Evolutionary conservation across 2,113 vertebrate species (phyloP).

Genomic region (Pan paniscus): DNA sequence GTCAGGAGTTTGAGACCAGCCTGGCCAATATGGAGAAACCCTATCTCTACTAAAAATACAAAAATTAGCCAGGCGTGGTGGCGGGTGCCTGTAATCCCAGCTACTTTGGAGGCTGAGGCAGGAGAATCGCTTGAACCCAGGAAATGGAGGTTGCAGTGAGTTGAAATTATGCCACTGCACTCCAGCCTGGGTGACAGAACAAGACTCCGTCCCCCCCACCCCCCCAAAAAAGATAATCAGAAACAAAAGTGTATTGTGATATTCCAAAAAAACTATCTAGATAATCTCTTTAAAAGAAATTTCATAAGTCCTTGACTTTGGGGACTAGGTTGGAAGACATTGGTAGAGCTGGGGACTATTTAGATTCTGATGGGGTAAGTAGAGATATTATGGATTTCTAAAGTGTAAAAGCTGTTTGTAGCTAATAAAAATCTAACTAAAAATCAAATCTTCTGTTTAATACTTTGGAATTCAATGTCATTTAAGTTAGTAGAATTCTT

Average conservation of each 20-base stretch:
- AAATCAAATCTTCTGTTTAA: constrained; percentile 6
- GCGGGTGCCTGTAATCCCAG: too few relatives aligned
- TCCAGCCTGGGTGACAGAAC: too few relatives aligned
- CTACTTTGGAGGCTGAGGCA: too few relatives aligned
- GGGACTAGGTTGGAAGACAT: not conserved
- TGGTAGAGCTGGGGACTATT: not conserved
- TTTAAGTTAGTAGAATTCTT: not conserved
- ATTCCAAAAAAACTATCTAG: not conserved
- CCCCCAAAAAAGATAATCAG: too few relatives aligned
- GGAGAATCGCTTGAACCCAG: too few relatives aligned
- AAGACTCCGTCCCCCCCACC: too few relatives aligned
- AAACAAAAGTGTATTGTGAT: not conserved
- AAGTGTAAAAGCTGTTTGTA: not conserved
- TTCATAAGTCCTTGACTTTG: not conserved
- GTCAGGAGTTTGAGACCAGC: too few relatives aligned
- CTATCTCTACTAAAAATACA: too few relatives aligned
- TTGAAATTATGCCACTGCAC: too few relatives aligned
- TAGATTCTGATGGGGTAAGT: not conserved
- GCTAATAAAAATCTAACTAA: not conserved
- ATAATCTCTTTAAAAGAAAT: not conserved
- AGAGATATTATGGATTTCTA: not conserved
- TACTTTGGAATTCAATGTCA: not conserved
- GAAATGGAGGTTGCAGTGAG: too few relatives aligned
- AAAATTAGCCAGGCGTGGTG: too few relatives aligned
- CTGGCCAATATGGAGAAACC: too few relatives aligned